Base-by-base conservation (phyloP, 2,113 vertebrate genomes). In the Brachyhypopomus gauderio region DNA sequence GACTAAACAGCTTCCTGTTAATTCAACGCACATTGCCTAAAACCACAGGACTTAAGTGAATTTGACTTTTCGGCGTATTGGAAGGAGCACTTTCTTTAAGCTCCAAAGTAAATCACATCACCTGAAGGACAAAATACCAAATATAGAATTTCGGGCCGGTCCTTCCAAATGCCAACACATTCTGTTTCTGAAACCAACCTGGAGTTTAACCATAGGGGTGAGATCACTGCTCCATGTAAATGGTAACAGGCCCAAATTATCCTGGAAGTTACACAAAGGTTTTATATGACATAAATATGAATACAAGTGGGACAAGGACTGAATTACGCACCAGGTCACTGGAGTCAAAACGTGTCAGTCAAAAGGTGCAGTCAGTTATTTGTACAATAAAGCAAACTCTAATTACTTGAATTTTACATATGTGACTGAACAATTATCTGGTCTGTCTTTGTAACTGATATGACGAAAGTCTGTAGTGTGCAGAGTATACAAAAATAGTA, bases 1-100 rank as follows among this genome's bases (percentile, higher is more conserved):
- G 82, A 79, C 60, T 55, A 79, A 85, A 85, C 80, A 82, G 77
- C 80, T 72, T 85, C 72, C 72, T 82, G 72, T 76, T 85, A 85
- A 85, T 85, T 82, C 66, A 59, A 71, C 62, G 27, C 84, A 85
- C 66, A 81, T 85, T 85, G 80, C 72, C 25, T 30, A 8, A 38
- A 85, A 79, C 58, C 72, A 20, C 67, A 23, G 66, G 76, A 76
- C 64, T 64, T 85, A 82, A 85, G 64, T 85, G 80, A 82, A 82
- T 85, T 79, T 82, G 84, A 85, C 84, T 82, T 85, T 75, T 66
- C 48, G 23, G 72, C 72, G 58, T 56, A 81, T 70, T 81, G 25
- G 76, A 56, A 59, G 72, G 76, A 71, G 71, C 48, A 72, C 72
- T 66, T 58, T 79, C 84, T 76, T 48, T 71, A 66, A 38, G 70